Percentiles rank a stretch among this genome's conserved stretches.
Conservation (phyloP, 2,113 vertebrate genomes). For the Chaetodon trifascialis region DNA sequence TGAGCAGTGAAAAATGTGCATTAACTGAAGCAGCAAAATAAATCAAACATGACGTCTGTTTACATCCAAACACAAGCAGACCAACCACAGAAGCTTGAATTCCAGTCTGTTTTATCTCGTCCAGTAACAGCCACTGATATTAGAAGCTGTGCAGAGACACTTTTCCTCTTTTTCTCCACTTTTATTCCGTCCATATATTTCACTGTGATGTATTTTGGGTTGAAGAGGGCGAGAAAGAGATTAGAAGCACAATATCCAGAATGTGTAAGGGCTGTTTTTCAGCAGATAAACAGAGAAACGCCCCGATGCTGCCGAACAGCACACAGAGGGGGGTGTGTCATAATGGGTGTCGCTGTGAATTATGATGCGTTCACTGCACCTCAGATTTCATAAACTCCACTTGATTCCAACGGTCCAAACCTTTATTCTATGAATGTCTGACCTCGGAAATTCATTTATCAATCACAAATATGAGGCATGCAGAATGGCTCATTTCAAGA, state of each 20-base stretch:
- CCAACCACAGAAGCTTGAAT: not conserved
- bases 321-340: conserved; percentile 72
- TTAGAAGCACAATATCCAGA: conserved; percentile 8
- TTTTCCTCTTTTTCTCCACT: too few species aligned
- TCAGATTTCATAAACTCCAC: not conserved
- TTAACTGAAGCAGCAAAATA: conserved; percentile 10
- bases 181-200: not conserved
- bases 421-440: too few species aligned
- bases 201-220: not conserved
- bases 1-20: conserved; percentile 2
- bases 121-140: not conserved
- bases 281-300: conserved; percentile 52
- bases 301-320: conserved; percentile 49
- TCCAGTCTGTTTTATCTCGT: not conserved
- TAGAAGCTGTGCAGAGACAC: not conserved
- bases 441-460: too few species aligned
- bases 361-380: conserved; percentile 44
- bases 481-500: not conserved
- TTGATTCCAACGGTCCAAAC: too few species aligned
- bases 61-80: not conserved
- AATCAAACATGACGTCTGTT: conserved; percentile 23
- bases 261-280: conserved; percentile 21
- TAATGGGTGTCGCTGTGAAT: conserved; percentile 42
- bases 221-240: not conserved
- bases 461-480: not conserved